These are phyloP conservation scores for Drosophila subsilvestris DNA, from an alignment of 2,888 invertebrate species.

Conservation along the genomic window DNA sequence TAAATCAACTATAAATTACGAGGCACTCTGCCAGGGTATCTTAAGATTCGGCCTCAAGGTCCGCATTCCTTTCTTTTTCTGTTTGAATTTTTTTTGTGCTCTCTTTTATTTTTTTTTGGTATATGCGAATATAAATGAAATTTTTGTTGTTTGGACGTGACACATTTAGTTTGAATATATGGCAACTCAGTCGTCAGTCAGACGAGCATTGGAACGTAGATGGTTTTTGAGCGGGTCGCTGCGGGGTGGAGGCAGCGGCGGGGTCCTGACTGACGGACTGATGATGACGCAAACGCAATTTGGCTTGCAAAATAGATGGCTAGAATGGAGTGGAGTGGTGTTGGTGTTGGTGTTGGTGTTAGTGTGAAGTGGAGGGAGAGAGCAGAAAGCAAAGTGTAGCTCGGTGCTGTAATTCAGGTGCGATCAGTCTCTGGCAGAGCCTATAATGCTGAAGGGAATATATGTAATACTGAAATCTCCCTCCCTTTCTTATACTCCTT, in stretches of 20 bases:
- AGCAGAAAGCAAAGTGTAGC: background rate
- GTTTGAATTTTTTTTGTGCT: conserved; percentile 10
- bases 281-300: conserved; percentile 50
- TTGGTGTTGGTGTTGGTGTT: too few species aligned
- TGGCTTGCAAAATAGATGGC: conserved; percentile 34
- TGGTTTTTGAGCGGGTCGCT: conserved; percentile 15
- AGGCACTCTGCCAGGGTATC: background rate
- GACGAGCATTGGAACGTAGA: conserved; percentile 70
- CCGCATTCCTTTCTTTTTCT: background rate
- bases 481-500: background rate
- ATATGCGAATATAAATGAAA: conserved; percentile 79
- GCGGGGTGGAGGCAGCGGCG: background rate
- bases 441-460: background rate
- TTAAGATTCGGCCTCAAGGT: background rate
- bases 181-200: conserved; percentile 69
- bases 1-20: conserved; percentile 56
- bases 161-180: conserved; percentile 80
- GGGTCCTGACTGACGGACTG: conserved; percentile 33
- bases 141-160: conserved; percentile 80
- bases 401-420: background rate
- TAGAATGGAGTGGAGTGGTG: background rate
- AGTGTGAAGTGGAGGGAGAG: background rate
- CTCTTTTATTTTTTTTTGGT: conserved; percentile 33
- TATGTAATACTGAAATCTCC: too few species aligned
- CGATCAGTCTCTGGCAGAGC: background rate